These are phyloP conservation scores for Cerastis rubricosa DNA, from an alignment of 2,888 invertebrate species.

Conservation along the genomic window DNA sequence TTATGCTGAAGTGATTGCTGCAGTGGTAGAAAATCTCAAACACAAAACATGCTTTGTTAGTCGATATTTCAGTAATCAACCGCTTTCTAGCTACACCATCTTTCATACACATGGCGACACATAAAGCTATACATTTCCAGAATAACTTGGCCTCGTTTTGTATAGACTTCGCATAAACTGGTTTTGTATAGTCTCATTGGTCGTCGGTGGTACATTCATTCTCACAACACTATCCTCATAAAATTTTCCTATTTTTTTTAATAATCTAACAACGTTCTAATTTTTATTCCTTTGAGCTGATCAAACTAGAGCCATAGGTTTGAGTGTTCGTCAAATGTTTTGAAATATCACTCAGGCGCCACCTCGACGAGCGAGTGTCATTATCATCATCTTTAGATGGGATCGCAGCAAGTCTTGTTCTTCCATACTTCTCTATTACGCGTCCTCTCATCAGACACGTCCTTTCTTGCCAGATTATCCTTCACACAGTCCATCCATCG, in stretches of 20 bases:
- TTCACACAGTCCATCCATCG: background rate
- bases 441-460: too few relatives aligned
- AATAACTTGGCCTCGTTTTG: too few relatives aligned
- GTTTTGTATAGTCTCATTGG: too few relatives aligned
- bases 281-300: background rate
- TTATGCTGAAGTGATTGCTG: background rate
- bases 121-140: too few relatives aligned
- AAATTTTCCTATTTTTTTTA: background rate
- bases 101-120: background rate
- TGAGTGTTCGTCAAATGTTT: background rate
- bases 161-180: too few relatives aligned
- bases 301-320: background rate
- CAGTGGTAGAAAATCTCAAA: background rate
- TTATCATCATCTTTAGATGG: too few relatives aligned
- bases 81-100: background rate
- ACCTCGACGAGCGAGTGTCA: background rate
- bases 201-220: background rate
- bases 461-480: too few relatives aligned
- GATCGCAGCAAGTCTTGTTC: background rate
- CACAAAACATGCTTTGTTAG: too few relatives aligned
- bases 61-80: too few relatives aligned
- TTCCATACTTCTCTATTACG: background rate
- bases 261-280: background rate
- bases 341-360: background rate
- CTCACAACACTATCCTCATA: background rate